Evolutionary conservation across 2,888 invertebrate species (phyloP), one percentile per base, ranked within the genome.

Genomic region (Cheilosia vernalis): DNA sequence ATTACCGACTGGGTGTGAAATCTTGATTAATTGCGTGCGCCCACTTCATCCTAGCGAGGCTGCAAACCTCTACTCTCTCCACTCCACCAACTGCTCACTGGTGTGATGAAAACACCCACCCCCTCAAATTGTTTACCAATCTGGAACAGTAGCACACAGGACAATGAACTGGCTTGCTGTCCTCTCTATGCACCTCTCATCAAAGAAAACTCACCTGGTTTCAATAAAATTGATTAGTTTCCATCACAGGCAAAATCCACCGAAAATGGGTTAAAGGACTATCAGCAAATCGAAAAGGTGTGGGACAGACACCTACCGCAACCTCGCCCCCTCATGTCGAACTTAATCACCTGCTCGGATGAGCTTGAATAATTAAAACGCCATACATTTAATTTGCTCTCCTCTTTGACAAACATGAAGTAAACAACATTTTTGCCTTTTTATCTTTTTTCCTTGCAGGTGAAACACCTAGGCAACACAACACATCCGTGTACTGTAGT

Each of bases 321-420:
- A 53, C 30, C 33, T 7, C 64, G 74, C 37, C 70, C 30, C 55
- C 44, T 56, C 47, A 70, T 61, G 67, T 61, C 37, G 27, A 73
- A 67, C 63, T 67, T 40, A 80, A 84, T 84, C 80, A 80, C 74
- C 55, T 69, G 70, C 84, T 66, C 53, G 47, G 72, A 42, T 55
- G 53, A 82, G 30, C 72, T 60, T 67, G 42, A 56, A 49, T 60
- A 58, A 67, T 17, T 56, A 56, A 67, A 56, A 61, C 40, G 56
- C 51, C 67, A 63, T 73, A 33, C 60, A 83, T 72, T 82, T 72
- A 44, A 72, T 72, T 55, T 53, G 63, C 66, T 19, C 64, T 47
- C 61, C 49, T 67, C 44, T 49, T 47, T 37, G 58, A 66, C 17
- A 40, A 47, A 30, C 19, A 10, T 37, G 37, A 30, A 30, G 44